These are phyloP conservation scores for Hiodon alosoides DNA, from an alignment of 2,113 vertebrate genomes.

Conservation along the genomic window DNA sequence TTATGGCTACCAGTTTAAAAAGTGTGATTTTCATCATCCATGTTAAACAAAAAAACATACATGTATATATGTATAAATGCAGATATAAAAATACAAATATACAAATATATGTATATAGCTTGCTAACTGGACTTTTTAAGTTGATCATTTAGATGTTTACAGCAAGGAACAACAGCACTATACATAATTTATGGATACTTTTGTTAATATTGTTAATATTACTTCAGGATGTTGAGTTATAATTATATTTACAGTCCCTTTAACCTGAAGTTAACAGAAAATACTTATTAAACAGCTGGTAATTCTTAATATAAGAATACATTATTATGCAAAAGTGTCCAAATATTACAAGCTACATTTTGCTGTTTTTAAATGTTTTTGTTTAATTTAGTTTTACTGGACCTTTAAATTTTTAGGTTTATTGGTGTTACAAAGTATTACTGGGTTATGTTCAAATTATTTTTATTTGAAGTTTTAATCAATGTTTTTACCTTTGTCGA, in stretches of 20 bases:
- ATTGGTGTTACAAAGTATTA: conserved; percentile 91
- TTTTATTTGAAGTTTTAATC: conserved; percentile 99
- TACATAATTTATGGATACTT: conserved; percentile 83
- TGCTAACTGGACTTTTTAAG: conserved; percentile 64
- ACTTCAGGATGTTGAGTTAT: conserved; percentile 83
- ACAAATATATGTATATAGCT: conserved; percentile 27
- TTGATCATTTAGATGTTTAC: conserved; percentile 86
- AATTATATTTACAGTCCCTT: conserved; percentile 99
- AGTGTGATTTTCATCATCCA: conserved; percentile 68
- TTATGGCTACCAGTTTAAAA: conserved; percentile 77
- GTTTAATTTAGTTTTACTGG: conserved; percentile 93
- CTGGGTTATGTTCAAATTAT: conserved; percentile 98
- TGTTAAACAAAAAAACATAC: conserved; percentile 58
- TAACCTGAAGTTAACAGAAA: conserved; percentile 96
- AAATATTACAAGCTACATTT: conserved; percentile 85
- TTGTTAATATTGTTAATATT: conserved; percentile 83
- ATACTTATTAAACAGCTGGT: conserved; percentile 88
- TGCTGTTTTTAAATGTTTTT: conserved; percentile 82
- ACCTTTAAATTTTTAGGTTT: conserved; percentile 95
- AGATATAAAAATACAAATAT: conserved; percentile 37
- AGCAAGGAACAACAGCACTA: conserved; percentile 71
- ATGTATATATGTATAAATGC: conserved; percentile 46
- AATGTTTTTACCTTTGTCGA: conserved; percentile 99
- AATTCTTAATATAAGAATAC: conserved; percentile 82
- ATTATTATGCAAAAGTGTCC: conserved; percentile 90